Base-by-base conservation (phyloP, 1,140 invertebrate genomes). In the Asbolus verrucosus region DNA sequence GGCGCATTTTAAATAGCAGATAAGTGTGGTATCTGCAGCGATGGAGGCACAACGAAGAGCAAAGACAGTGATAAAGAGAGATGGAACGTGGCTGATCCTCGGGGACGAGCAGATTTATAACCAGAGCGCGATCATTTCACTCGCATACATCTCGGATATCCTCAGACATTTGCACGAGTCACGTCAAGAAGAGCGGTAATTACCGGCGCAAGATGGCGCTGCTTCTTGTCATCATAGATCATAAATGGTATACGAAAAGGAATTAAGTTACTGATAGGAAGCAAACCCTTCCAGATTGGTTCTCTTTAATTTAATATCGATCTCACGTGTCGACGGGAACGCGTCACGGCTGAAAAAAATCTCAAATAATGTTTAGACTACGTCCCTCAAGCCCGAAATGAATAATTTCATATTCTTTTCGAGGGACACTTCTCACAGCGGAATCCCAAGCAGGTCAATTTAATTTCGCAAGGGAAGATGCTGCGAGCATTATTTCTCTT, bases 81-180 rank as follows among this genome's bases (percentile, higher is more conserved):
- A 71, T 71, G 63, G 69, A 21, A 71, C 69, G 69, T 67, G 63
- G 21, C 50, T 62, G 69, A 71, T 71, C 69, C 69, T 71, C 46
- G 8, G 63, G 50, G 63, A 67, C 69, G 38, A 74, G 65, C 63
- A 71, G 69, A 71, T 71, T 71, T 71, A 72, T 72, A 69, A 72
- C 70, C 60, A 72, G 70, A 27, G 59, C 70, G 70, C 65, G 70
- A 72, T 72, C 66, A 72, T 72, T 72, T 68, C 61, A 72, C 33
- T 72, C 70, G 70, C 70, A 72, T 72, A 72, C 61, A 72, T 72
- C 71, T 72, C 71, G 71, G 67, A 72, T 72, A 72, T 72, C 71
- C 67, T 70, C 8, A 73, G 72, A 73, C 69, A 67, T 73, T 73
- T 71, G 65, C 72, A 68, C 13, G 65, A 73, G 69, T 66, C 72